Evolutionary conservation across 2,888 invertebrate genomes (phyloP).

Genomic region (Blastobasis adustella): DNA sequence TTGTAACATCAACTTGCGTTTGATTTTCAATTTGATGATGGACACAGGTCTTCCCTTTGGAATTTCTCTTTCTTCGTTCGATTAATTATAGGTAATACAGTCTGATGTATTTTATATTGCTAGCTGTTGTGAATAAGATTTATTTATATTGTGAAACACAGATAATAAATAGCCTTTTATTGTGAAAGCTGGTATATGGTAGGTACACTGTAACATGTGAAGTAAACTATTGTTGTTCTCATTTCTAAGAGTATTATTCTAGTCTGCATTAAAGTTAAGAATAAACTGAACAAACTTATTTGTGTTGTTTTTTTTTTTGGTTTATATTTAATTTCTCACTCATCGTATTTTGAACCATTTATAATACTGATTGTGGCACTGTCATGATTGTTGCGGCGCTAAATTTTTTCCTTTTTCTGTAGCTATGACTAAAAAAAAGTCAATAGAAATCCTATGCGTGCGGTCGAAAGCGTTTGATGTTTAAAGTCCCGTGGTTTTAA

Average conservation of each 20-base stretch:
- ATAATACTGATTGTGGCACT: background rate
- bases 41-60: slow-evolving; percentile 21
- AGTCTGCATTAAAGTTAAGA: slow-evolving; percentile 75
- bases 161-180: slow-evolving; percentile 72
- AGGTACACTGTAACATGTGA: slow-evolving; percentile 72
- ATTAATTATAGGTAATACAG: slow-evolving; percentile 36
- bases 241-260: slow-evolving; percentile 76
- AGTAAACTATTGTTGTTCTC: slow-evolving; percentile 73
- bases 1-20: no score
- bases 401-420: no score
- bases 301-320: slow-evolving; percentile 34
- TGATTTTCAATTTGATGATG: background rate
- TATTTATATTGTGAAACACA: slow-evolving; percentile 68
- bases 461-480: no score
- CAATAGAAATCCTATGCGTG: no score
- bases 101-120: slow-evolving; percentile 72
- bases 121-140: slow-evolving; percentile 74
- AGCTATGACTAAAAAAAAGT: no score
- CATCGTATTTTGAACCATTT: background rate
- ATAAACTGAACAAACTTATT: slow-evolving; percentile 68
- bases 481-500: no score
- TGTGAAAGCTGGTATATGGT: slow-evolving; percentile 67
- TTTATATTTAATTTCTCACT: background rate
- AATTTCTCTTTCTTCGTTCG: slow-evolving; percentile 9
- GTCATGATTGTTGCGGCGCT: background rate